These are phyloP conservation scores for Carassius auratus DNA, from an alignment of 2,113 vertebrate species.

Conservation along the genomic window DNA sequence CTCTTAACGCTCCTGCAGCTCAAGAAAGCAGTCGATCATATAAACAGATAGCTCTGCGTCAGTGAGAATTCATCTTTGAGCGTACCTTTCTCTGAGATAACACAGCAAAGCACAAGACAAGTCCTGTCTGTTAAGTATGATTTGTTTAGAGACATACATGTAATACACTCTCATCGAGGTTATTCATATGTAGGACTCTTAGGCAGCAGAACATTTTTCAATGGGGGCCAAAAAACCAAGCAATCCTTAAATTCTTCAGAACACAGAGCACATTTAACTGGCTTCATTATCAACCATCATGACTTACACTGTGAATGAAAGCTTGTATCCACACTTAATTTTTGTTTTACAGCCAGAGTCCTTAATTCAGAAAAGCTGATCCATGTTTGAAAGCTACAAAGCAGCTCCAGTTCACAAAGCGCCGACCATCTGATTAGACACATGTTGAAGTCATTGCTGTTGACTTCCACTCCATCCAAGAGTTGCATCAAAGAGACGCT, in stretches of 20 bases:
- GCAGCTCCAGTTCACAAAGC: constrained; percentile 53
- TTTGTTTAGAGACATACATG: constrained; percentile 22
- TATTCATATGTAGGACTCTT: background rate
- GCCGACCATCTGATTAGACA: constrained; percentile 55
- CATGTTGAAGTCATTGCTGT: constrained; percentile 63
- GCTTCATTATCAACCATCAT: background rate
- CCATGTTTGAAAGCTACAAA: constrained; percentile 57
- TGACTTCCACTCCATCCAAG: constrained; percentile 57
- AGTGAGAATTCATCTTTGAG: constrained; percentile 49
- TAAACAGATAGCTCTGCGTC: constrained; percentile 60
- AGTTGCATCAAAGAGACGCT: constrained; percentile 65
- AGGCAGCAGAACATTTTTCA: background rate
- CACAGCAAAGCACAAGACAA: constrained; percentile 43
- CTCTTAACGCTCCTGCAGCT: constrained; percentile 39
- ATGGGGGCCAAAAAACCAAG: background rate
- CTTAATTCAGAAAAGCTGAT: constrained; percentile 50
- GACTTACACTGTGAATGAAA: constrained; percentile 11
- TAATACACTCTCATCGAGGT: background rate
- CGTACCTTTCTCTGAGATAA: constrained; percentile 48
- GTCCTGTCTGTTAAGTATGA: constrained; percentile 28
- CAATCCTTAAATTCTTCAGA: background rate
- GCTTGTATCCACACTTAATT: constrained; percentile 10
- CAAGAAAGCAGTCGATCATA: constrained; percentile 58
- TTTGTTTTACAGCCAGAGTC: constrained; percentile 27
- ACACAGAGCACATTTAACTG: background rate